These are phyloP conservation scores for Cephus cinctus DNA, from an alignment of 1,140 invertebrate species.

Conservation along the genomic window DNA sequence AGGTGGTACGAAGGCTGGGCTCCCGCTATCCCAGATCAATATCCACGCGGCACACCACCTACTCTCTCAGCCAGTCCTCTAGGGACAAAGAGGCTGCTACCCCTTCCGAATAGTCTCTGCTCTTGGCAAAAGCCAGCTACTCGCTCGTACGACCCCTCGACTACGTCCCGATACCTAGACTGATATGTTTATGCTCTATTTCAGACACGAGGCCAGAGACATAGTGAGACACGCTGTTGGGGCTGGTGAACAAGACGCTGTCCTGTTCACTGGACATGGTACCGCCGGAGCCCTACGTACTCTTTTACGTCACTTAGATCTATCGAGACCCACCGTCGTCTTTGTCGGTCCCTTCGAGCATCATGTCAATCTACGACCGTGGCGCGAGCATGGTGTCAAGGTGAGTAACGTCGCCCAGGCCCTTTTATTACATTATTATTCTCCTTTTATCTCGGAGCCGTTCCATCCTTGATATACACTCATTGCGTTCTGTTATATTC, in stretches of 20 bases:
- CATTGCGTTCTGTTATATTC: constrained; percentile 4
- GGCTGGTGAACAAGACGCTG: constrained; percentile 79
- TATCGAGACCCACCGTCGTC: constrained; percentile 64
- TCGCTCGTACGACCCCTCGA: no score
- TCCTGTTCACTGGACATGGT: constrained; percentile 77
- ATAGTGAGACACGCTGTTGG: constrained; percentile 80
- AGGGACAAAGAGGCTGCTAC: no score
- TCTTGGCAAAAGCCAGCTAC: no score
- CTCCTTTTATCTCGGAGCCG: constrained; percentile 3
- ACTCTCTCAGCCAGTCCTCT: no score
- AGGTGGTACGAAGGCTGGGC: background rate
- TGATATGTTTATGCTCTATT: constrained; percentile 37
- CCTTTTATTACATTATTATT: constrained; percentile 7
- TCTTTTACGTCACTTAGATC: constrained; percentile 60
- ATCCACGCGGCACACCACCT: no score
- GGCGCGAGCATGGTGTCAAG: constrained; percentile 77
- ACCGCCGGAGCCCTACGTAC: constrained; percentile 73
- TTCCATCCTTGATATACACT: constrained; percentile 3
- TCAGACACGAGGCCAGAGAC: constrained; percentile 76
- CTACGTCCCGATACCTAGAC: no score
- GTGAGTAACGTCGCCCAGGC: constrained; percentile 52
- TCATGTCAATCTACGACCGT: constrained; percentile 80
- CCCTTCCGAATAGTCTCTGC: no score
- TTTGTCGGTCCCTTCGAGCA: constrained; percentile 88
- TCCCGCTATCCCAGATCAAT: constrained; percentile 39